phyloP scores from a whole-genome alignment of 2,888 invertebrate genomes.

The Ctenicera cuprea region DNA sequence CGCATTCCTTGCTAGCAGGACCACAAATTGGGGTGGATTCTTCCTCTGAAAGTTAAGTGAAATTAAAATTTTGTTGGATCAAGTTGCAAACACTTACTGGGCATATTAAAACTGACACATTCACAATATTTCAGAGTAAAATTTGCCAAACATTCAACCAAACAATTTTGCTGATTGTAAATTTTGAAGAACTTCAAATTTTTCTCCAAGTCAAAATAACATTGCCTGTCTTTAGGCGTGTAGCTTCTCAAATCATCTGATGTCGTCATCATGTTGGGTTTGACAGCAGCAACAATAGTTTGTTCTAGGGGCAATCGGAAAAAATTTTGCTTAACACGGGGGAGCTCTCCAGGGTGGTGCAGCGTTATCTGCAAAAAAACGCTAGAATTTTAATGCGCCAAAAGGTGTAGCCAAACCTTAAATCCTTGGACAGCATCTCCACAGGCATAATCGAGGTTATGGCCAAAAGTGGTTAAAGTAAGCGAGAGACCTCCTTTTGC shows the following conservation, averaged over 20 bases:
- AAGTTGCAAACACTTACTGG: conserved; percentile 58
- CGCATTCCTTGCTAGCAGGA: conserved; percentile 75
- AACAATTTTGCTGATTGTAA: conserved; percentile 62
- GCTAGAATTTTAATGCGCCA: not conserved
- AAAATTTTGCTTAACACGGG: conserved; percentile 58
- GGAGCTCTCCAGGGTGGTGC: conserved; percentile 65
- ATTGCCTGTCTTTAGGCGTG: conserved; percentile 57
- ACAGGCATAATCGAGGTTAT: conserved; percentile 79
- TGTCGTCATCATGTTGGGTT: conserved; percentile 60
- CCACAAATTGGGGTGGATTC: conserved; percentile 73
- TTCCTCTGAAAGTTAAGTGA: not conserved
- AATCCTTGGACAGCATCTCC: conserved; percentile 17
- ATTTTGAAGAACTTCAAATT: conserved; percentile 58
- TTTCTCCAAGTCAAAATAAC: conserved; percentile 61
- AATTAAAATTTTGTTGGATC: not conserved
- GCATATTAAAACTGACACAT: conserved; percentile 61
- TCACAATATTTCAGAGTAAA: conserved; percentile 57
- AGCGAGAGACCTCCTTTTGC: conserved; percentile 5
- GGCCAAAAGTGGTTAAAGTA: conserved; percentile 73
- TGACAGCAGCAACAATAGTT: conserved; percentile 57
- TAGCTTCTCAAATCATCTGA: conserved; percentile 57
- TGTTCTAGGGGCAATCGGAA: conserved; percentile 58
- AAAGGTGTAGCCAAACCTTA: not conserved
- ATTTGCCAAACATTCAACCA: conserved; percentile 62
- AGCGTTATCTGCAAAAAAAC: conserved; percentile 58